Percentiles rank a stretch among this genome's conserved stretches.
These are phyloP conservation scores for Poecilia velifera DNA, from an alignment of 2,797 vertebrate genomes.

Conservation along the genomic window DNA sequence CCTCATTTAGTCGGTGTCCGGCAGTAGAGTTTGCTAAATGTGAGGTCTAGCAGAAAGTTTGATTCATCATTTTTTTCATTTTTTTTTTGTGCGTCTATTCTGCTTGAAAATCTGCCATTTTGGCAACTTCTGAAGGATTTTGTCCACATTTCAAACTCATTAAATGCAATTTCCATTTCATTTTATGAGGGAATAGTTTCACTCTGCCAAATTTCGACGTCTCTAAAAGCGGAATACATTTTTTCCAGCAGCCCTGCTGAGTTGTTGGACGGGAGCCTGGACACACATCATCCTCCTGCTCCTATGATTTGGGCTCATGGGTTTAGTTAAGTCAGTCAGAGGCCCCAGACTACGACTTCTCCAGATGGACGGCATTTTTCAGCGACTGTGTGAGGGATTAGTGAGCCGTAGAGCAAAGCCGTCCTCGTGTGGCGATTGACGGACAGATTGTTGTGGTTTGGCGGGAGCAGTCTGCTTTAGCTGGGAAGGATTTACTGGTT, in stretches of 20 bases:
- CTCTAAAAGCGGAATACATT: constrained; percentile 7
- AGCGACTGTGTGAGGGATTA: constrained; percentile 45
- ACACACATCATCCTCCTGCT: constrained; percentile 34
- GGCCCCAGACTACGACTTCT: constrained; percentile 36
- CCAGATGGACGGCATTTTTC: constrained; percentile 63
- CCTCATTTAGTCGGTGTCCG: constrained; percentile 4
- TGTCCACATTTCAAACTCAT: constrained; percentile 12
- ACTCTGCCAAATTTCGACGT: constrained; percentile 19
- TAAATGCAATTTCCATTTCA: constrained; percentile 9
- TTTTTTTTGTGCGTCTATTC: not conserved
- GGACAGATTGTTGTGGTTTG: constrained; percentile 44
- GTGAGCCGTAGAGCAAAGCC: constrained; percentile 37
- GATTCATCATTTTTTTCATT: not conserved
- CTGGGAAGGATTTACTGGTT: constrained; percentile 41
- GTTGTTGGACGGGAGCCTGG: constrained; percentile 37
- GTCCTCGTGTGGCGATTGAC: constrained; percentile 62
- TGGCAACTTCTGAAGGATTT: constrained; percentile 5
- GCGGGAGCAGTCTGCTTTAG: constrained; percentile 27
- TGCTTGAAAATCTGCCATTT: not conserved
- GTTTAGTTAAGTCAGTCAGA: constrained; percentile 33
- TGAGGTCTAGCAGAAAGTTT: not conserved
- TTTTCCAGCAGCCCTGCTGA: constrained; percentile 25
- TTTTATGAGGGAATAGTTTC: constrained; percentile 37
- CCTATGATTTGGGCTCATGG: constrained; percentile 30
- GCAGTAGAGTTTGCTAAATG: not conserved